Evolutionary conservation across 2,888 invertebrate genomes (phyloP).

Genomic region (Creontiades dilutus): DNA sequence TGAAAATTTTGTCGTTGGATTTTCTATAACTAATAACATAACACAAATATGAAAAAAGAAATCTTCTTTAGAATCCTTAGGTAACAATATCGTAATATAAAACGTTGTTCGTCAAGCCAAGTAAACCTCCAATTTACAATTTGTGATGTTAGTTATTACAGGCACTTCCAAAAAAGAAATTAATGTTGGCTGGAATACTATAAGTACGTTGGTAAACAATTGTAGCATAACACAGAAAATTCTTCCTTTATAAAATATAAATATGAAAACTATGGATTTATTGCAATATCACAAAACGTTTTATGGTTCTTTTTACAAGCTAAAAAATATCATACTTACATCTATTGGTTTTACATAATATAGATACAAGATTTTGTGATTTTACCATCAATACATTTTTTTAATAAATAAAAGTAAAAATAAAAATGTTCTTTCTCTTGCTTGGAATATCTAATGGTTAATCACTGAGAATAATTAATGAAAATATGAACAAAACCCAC

Average conservation of each 20-base stretch:
- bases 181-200: background rate
- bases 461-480: slow-evolving; percentile 5
- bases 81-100: slow-evolving; percentile 1
- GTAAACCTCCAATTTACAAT: background rate
- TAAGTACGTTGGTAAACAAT: slow-evolving; percentile 38
- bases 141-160: background rate
- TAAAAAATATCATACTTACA: background rate
- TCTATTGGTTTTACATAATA: slow-evolving; percentile 7
- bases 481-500: slow-evolving; percentile 22
- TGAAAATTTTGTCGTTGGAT: slow-evolving; percentile 17
- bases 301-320: background rate
- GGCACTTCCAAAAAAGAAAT: background rate
- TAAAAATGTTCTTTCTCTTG: background rate
- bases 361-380: background rate
- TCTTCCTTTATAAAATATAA: slow-evolving; percentile 3
- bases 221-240: background rate
- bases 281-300: slow-evolving; percentile 64
- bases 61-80: too few relatives aligned
- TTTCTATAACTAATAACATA: background rate
- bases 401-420: slow-evolving; percentile 3
- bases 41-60: background rate
- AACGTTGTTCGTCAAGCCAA: background rate
- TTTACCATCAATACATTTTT: background rate
- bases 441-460: slow-evolving; percentile 2
- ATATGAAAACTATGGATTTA: slow-evolving; percentile 51